These are phyloP conservation scores for Drosophila novamexicana DNA, from an alignment of 1,140 invertebrate genomes.

Conservation along the genomic window DNA sequence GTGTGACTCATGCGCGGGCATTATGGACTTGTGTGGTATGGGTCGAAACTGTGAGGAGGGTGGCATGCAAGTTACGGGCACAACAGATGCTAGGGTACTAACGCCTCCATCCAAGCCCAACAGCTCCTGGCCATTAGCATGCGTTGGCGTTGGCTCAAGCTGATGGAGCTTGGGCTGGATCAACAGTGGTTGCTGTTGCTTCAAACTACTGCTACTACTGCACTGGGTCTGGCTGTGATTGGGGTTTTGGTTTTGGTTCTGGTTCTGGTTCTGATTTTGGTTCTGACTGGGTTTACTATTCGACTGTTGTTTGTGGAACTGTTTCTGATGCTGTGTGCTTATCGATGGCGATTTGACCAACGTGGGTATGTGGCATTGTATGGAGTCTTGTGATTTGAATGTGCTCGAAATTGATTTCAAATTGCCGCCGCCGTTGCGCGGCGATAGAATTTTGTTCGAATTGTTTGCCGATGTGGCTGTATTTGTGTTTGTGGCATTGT, in stretches of 20 bases:
- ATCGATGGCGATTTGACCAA: constrained; percentile 83
- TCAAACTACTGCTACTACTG: constrained; percentile 71
- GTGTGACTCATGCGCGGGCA: constrained; percentile 68
- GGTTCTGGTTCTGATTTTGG: constrained; percentile 27
- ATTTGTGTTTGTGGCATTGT: constrained; percentile 62
- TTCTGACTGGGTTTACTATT: constrained; percentile 44
- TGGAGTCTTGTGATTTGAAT: constrained; percentile 84
- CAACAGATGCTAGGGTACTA: constrained; percentile 76
- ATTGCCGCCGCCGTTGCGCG: constrained; percentile 74
- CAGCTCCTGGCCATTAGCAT: constrained; percentile 63
- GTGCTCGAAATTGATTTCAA: constrained; percentile 83
- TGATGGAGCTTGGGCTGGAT: constrained; percentile 81
- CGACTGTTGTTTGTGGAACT: constrained; percentile 70
- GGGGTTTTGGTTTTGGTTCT: constrained; percentile 42
- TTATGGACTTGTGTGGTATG: constrained; percentile 83
- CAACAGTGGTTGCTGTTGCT: constrained; percentile 79
- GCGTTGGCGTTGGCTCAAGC: constrained; percentile 54
- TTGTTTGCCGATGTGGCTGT: constrained; percentile 68
- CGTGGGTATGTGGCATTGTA: constrained; percentile 83
- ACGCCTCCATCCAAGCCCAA: constrained; percentile 74
- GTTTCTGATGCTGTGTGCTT: constrained; percentile 82
- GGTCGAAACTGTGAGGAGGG: constrained; percentile 84
- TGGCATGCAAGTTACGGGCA: constrained; percentile 78
- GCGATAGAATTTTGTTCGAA: constrained; percentile 79
- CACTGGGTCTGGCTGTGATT: constrained; percentile 50